A percentile compares a stretch with the other conserved stretches of the same genome.
phyloP scores from a whole-genome alignment of 2,113 vertebrate genomes.

The Sigmodon hispidus region DNA sequence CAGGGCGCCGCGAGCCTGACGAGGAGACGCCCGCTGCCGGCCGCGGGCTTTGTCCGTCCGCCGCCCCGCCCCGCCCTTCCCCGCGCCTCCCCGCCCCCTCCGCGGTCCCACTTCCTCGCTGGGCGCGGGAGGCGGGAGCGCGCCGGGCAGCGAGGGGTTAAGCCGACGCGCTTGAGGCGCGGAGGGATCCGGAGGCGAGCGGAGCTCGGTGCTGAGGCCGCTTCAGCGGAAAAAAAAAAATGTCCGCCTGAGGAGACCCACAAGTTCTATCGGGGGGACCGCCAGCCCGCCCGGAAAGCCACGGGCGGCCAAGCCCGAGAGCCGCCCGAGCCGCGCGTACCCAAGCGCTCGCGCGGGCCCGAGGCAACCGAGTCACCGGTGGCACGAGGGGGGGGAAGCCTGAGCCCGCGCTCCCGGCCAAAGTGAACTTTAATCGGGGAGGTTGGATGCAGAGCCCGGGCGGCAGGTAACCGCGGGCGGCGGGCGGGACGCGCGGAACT shows the following conservation, averaged over 20 bases:
- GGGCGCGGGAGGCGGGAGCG: conserved; percentile 23
- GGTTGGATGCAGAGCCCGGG: conserved; percentile 90
- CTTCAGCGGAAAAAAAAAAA: conserved; percentile 90
- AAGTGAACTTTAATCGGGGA: conserved; percentile 87
- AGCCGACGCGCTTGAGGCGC: conserved; percentile 86
- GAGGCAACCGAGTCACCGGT: neutral
- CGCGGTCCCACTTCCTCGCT: conserved; percentile 51
- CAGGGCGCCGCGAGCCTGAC: neutral
- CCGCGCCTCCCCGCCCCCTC: conserved; percentile 57
- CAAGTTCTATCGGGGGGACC: conserved; percentile 92
- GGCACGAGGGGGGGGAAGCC: conserved; percentile 55
- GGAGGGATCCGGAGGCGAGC: conserved; percentile 91
- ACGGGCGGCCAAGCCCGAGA: conserved; percentile 83
- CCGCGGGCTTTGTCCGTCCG: conserved; percentile 67
- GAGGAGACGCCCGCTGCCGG: conserved; percentile 58
- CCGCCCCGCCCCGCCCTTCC: conserved; percentile 20
- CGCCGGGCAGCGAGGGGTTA: conserved; percentile 82
- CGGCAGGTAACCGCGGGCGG: conserved; percentile 88
- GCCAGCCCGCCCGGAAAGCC: conserved; percentile 79
- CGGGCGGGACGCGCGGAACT: conserved; percentile 50
- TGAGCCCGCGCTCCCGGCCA: conserved; percentile 70
- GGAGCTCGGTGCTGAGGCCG: conserved; percentile 93
- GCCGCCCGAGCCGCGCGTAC: neutral
- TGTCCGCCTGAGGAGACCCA: conserved; percentile 98
- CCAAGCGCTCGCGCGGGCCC: neutral